These are phyloP conservation scores for Phrynosoma blainvillii DNA, from an alignment of 2,113 vertebrate genomes.

Conservation along the genomic window DNA sequence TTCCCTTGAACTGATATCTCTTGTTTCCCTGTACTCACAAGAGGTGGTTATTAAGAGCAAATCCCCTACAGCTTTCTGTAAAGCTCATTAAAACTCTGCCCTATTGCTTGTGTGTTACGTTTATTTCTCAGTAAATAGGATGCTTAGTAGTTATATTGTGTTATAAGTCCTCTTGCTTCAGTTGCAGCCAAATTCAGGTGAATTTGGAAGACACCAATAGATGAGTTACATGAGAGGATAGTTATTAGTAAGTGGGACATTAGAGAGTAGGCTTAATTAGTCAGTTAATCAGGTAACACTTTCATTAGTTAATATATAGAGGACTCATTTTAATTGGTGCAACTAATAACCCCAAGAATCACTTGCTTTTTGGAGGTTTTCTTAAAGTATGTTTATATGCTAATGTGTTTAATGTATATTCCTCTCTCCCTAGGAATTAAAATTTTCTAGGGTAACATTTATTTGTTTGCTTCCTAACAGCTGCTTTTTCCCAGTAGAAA, in stretches of 20 bases:
- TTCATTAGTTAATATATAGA: not conserved
- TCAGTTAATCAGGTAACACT: not conserved
- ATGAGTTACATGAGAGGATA: not conserved
- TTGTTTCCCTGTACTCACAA: constrained; percentile 9
- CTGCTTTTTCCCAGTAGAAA: too few species aligned
- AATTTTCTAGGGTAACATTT: too few species aligned
- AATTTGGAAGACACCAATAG: not conserved
- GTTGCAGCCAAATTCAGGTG: not conserved
- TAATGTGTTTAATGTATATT: too few species aligned
- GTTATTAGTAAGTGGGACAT: not conserved
- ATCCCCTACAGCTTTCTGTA: constrained; percentile 21
- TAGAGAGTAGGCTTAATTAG: not conserved
- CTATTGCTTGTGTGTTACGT: constrained; percentile 32
- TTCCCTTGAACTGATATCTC: constrained; percentile 21
- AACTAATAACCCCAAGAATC: not conserved
- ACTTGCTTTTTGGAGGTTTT: too few species aligned
- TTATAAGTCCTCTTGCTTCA: not conserved
- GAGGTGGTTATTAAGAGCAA: constrained; percentile 11
- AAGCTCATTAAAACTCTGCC: not conserved
- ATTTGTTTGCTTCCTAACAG: too few species aligned
- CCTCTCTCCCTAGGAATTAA: too few species aligned
- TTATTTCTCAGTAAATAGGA: constrained; percentile 29
- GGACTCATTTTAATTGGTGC: not conserved
- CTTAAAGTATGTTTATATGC: too few species aligned
- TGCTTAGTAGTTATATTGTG: constrained; percentile 21